Percentiles rank a stretch among this genome's conserved stretches.
These are phyloP conservation scores for Nemoura dubitans DNA, from an alignment of 2,888 invertebrate genomes.

Conservation along the genomic window DNA sequence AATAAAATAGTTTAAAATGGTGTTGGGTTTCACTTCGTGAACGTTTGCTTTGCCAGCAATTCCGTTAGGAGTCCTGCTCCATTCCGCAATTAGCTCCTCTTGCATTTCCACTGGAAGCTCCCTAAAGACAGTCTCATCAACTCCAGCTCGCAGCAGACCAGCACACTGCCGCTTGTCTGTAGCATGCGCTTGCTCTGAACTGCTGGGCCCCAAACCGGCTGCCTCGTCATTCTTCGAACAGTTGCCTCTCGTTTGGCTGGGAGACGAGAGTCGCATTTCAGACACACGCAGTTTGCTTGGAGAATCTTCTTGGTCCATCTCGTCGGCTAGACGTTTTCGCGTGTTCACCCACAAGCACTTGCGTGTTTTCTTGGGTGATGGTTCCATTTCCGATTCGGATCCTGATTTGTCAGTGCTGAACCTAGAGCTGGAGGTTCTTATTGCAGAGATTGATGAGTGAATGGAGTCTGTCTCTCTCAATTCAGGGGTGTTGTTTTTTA, in stretches of 20 bases:
- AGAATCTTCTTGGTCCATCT: constrained; percentile 67
- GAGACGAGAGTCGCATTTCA: constrained; percentile 69
- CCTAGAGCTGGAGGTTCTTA: not conserved
- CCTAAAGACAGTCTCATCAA: constrained; percentile 74
- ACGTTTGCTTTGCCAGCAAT: not conserved
- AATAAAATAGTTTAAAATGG: constrained; percentile 44
- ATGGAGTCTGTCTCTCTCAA: constrained; percentile 33
- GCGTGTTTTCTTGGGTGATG: constrained; percentile 77
- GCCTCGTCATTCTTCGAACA: not conserved
- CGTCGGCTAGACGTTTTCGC: constrained; percentile 50
- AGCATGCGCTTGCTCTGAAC: constrained; percentile 49
- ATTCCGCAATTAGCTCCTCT: constrained; percentile 76
- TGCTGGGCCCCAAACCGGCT: not conserved
- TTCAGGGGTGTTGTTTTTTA: constrained; percentile 38
- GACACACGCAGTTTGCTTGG: constrained; percentile 76
- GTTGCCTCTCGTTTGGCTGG: not conserved
- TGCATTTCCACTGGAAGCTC: constrained; percentile 77
- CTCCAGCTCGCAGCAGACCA: constrained; percentile 56
- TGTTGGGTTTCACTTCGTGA: constrained; percentile 40
- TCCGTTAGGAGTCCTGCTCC: constrained; percentile 61
- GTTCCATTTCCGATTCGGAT: constrained; percentile 75
- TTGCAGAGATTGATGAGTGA: not conserved
- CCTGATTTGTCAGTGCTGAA: constrained; percentile 64
- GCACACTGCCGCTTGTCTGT: constrained; percentile 63
- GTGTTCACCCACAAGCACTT: constrained; percentile 60